Evolutionary conservation across 1,140 invertebrate genomes (phyloP).

Genomic region (Musca vetustissima): DNA sequence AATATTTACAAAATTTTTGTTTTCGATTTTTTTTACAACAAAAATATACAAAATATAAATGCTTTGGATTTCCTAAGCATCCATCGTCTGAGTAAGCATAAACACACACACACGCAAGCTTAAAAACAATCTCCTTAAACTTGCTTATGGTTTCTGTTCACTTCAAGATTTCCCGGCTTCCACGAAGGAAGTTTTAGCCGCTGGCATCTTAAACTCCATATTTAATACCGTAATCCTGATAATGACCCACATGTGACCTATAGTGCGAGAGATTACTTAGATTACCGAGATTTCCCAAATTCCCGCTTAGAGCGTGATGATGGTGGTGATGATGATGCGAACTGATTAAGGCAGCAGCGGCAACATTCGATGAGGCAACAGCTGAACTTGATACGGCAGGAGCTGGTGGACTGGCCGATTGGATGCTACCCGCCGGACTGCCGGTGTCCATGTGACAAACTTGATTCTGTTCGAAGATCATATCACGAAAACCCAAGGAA

Average conservation of each 20-base stretch:
- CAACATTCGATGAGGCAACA: constrained; percentile 43
- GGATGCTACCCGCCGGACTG: constrained; percentile 52
- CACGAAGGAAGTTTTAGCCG: too few species aligned
- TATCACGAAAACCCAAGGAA: constrained; percentile 51
- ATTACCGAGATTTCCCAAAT: constrained; percentile 49
- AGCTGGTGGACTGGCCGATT: constrained; percentile 49
- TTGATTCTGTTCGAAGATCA: constrained; percentile 55
- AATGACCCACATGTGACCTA: constrained; percentile 51
- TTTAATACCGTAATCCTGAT: constrained; percentile 56
- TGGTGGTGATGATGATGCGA: constrained; percentile 52
- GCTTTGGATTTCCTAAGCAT: too few species aligned
- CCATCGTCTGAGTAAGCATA: too few species aligned
- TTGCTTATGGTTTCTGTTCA: too few species aligned
- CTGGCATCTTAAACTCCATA: constrained; percentile 47
- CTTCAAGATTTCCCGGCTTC: too few species aligned
- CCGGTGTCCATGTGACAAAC: constrained; percentile 53
- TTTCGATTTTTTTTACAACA: too few species aligned
- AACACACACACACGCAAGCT: too few species aligned
- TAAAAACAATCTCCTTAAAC: too few species aligned
- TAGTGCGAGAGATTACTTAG: constrained; percentile 53
- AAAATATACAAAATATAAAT: too few species aligned
- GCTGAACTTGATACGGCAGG: constrained; percentile 36
- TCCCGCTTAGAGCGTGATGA: constrained; percentile 50
- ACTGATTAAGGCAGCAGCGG: constrained; percentile 43
- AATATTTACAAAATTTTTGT: too few species aligned